Conservation (phyloP, 2,113 vertebrate genomes). For the Epinephelus fuscoguttatus region DNA sequence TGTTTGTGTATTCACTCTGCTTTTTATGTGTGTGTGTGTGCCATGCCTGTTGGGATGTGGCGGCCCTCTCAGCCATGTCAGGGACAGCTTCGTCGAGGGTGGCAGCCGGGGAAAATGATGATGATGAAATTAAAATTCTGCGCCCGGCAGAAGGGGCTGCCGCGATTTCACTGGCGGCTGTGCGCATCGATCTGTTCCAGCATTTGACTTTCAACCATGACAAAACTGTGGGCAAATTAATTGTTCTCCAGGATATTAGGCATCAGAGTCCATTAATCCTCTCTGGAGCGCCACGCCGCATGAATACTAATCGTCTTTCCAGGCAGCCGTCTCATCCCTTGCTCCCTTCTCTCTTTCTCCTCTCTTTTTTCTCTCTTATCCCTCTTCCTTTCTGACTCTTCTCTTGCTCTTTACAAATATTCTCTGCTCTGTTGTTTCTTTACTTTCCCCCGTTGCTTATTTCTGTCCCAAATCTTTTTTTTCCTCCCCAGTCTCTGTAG, state of each 20-base stretch:
- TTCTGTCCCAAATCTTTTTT: slow-evolving; percentile 25
- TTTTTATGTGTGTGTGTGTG: slow-evolving; percentile 36
- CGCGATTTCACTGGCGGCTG: slow-evolving; percentile 91
- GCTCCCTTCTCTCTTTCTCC: slow-evolving; percentile 71
- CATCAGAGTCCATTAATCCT: slow-evolving; percentile 99
- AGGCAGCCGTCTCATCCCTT: slow-evolving; percentile 87
- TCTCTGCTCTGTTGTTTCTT: slow-evolving; percentile 59
- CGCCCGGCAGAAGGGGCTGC: slow-evolving; percentile 93
- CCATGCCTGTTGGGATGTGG: slow-evolving; percentile 73
- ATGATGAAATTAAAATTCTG: slow-evolving; percentile 98
- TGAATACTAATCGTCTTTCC: slow-evolving; percentile 95
- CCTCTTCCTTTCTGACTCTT: slow-evolving; percentile 58
- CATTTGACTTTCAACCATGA: slow-evolving; percentile 99
- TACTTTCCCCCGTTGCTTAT: slow-evolving; percentile 34
- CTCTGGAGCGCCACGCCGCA: slow-evolving; percentile 92
- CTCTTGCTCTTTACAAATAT: slow-evolving; percentile 55
- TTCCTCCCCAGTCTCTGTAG: slow-evolving; percentile 11
- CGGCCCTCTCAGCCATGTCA: slow-evolving; percentile 85
- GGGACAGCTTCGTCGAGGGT: slow-evolving; percentile 87
- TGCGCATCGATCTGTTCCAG: slow-evolving; percentile 99
- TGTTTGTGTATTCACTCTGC: slow-evolving; percentile 40
- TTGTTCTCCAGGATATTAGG: slow-evolving; percentile 99
- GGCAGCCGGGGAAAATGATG: slow-evolving; percentile 88
- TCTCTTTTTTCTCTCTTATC: slow-evolving; percentile 52
- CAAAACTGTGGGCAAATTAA: slow-evolving; percentile 99